Evolutionary conservation across 2,888 invertebrate genomes (phyloP).

Genomic region (Bellardia bayeri): DNA sequence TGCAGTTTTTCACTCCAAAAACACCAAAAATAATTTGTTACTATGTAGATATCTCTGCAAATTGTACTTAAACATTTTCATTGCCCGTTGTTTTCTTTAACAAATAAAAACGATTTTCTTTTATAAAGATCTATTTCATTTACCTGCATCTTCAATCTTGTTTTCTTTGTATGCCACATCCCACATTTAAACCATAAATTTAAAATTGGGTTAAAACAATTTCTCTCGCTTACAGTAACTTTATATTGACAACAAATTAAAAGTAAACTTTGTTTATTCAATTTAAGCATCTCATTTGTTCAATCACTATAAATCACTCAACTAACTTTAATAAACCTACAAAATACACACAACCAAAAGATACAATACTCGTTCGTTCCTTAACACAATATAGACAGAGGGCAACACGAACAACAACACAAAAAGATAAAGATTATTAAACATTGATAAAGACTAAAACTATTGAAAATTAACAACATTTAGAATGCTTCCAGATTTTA

Average conservation of each 20-base stretch:
- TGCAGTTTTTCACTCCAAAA: too few relatives aligned
- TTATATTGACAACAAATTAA: constrained; percentile 64
- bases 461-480: constrained; percentile 72
- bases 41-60: not conserved
- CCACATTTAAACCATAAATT: constrained; percentile 38
- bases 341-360: constrained; percentile 21
- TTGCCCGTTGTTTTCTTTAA: too few relatives aligned
- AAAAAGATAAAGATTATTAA: constrained; percentile 55
- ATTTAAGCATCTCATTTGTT: constrained; percentile 69
- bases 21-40: too few relatives aligned
- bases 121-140: not conserved
- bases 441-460: constrained; percentile 62
- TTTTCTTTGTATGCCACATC: constrained; percentile 23
- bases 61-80: not conserved
- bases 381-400: constrained; percentile 12
- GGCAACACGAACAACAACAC: not conserved
- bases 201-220: constrained; percentile 26
- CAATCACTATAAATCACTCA: constrained; percentile 68
- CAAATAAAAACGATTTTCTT: not conserved
- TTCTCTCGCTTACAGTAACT: constrained; percentile 56
- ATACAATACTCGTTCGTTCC: not conserved
- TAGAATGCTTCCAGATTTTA: constrained; percentile 73
- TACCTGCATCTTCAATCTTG: not conserved
- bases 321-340: constrained; percentile 19
- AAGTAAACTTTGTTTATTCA: constrained; percentile 29